A percentile compares a stretch with the other conserved stretches of the same genome.
These are phyloP conservation scores for Prionchulus punctatus DNA, from an alignment of 2,888 invertebrate species.

Conservation along the genomic window DNA sequence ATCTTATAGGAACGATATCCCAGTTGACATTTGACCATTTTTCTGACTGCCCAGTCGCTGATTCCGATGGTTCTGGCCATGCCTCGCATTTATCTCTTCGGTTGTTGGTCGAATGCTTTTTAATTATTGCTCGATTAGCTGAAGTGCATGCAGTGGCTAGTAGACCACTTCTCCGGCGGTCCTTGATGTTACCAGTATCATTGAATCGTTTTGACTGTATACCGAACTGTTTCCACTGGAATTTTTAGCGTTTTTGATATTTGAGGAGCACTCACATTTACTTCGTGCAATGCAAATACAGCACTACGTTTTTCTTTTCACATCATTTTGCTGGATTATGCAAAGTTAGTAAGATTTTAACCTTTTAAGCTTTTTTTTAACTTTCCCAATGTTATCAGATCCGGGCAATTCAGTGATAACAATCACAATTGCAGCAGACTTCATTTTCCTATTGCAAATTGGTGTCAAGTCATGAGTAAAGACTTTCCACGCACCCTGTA, in stretches of 20 bases:
- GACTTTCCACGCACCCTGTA: not conserved
- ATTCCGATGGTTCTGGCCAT: not conserved
- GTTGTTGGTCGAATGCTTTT: not conserved
- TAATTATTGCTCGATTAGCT: not conserved
- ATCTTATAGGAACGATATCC: not conserved
- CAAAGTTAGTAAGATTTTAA: too few species aligned
- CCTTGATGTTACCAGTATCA: not conserved
- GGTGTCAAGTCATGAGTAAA: not conserved
- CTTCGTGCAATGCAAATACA: not conserved
- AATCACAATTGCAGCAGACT: not conserved
- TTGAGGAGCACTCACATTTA: not conserved
- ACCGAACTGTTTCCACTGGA: not conserved
- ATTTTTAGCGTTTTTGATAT: not conserved
- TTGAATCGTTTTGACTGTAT: not conserved
- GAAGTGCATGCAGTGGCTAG: not conserved
- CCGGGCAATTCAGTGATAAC: not conserved
- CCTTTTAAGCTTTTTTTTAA: not conserved
- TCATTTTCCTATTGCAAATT: not conserved
- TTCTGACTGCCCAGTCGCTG: not conserved
- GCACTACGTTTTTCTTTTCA: not conserved
- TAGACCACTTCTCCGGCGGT: not conserved
- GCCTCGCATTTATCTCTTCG: not conserved
- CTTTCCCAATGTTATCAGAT: not conserved
- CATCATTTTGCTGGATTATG: not conserved
- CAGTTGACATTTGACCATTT: not conserved